These are phyloP conservation scores for Rhorus exstirpatorius DNA, from an alignment of 2,888 invertebrate genomes.

Conservation along the genomic window DNA sequence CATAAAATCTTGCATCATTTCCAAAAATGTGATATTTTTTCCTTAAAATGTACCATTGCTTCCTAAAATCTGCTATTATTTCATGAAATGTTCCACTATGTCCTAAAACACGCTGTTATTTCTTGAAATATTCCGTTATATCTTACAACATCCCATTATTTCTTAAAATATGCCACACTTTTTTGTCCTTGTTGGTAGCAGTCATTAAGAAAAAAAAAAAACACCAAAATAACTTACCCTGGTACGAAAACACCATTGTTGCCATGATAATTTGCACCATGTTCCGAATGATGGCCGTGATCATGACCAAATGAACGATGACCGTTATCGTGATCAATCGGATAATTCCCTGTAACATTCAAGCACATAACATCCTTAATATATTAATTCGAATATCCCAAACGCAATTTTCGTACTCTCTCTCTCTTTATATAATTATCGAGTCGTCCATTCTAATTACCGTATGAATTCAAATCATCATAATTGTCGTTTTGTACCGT, in stretches of 20 bases:
- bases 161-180: too few species aligned
- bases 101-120: too few species aligned
- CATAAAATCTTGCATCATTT: too few species aligned
- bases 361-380: not conserved
- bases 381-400: not conserved
- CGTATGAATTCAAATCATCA: conserved; percentile 34
- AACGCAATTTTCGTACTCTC: not conserved
- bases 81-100: too few species aligned
- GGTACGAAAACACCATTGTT: conserved; percentile 25
- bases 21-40: too few species aligned
- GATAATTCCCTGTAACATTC: conserved; percentile 1
- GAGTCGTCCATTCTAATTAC: not conserved
- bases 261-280: conserved; percentile 33
- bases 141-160: too few species aligned
- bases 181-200: not conserved
- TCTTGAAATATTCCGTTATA: too few species aligned
- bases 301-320: not conserved
- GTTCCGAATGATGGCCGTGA: not conserved
- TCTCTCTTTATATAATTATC: not conserved
- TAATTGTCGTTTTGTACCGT: conserved; percentile 21
- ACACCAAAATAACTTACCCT: conserved; percentile 32
- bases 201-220: not conserved
- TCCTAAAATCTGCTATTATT: too few species aligned
- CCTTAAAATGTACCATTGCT: too few species aligned
- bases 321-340: conserved; percentile 2